A percentile compares a stretch with the other conserved stretches of the same genome.
Evolutionary conservation across 2,888 invertebrate species (phyloP).

Genomic region (Athrips mouffetella): DNA sequence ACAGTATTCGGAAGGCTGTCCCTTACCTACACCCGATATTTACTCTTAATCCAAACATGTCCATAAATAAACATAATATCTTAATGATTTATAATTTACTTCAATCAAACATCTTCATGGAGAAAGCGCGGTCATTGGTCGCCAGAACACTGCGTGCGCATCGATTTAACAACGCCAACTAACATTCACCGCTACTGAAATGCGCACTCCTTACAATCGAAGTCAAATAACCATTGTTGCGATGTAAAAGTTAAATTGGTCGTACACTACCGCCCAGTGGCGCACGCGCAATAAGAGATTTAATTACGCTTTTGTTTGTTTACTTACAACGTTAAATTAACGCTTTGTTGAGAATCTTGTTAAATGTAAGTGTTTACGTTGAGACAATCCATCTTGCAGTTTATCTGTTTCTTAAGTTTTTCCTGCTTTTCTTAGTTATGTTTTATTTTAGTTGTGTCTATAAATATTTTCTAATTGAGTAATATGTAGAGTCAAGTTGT

Average conservation of each 20-base stretch:
- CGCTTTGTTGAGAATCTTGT: conserved; percentile 22
- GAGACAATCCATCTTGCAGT: not conserved
- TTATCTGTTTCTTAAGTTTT: conserved; percentile 5
- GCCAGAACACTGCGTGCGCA: conserved; percentile 57
- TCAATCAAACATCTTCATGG: conserved; percentile 54
- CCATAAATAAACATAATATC: conserved; percentile 58
- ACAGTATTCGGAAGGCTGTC: no score
- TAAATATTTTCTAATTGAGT: no score
- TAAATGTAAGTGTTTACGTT: conserved; percentile 1
- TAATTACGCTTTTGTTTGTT: conserved; percentile 64
- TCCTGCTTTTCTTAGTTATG: no score
- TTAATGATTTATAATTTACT: conserved; percentile 18
- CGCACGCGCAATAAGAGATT: conserved; percentile 65
- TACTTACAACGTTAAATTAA: conserved; percentile 23
- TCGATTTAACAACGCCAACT: conserved; percentile 52
- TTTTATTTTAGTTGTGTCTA: no score
- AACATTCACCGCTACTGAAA: conserved; percentile 17
- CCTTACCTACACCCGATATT: no score
- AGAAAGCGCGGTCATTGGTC: conserved; percentile 78
- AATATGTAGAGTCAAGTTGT: no score
- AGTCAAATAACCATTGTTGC: not conserved
- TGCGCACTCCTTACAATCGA: not conserved
- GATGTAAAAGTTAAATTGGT: conserved; percentile 32
- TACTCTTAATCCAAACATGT: no score
- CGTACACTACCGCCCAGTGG: conserved; percentile 60